Conservation (phyloP, 2,113 vertebrate species). For the Prietella phreatophila region DNA sequence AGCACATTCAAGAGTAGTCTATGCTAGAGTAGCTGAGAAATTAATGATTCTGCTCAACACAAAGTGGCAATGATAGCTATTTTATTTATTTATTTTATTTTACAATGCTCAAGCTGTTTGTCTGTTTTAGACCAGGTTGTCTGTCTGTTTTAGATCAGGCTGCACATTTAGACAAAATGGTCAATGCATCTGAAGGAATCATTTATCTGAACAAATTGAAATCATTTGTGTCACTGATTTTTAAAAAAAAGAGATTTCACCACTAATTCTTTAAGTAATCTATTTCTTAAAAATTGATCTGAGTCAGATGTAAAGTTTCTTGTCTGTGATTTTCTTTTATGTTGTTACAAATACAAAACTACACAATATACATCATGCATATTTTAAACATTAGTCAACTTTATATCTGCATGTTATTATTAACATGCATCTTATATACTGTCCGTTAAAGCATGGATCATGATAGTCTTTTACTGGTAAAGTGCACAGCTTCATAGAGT, state of each 20-base stretch:
- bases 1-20: background rate
- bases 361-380: background rate
- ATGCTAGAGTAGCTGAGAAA: background rate
- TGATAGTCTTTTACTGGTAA: conserved; percentile 7
- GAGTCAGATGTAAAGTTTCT: background rate
- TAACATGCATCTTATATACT: too few relatives aligned
- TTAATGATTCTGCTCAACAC: background rate
- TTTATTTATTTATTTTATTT: background rate
- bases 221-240: background rate
- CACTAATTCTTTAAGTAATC: background rate
- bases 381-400: background rate
- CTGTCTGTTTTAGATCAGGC: background rate
- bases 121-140: background rate
- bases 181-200: background rate
- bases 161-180: background rate
- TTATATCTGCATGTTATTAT: background rate
- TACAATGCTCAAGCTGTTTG: background rate
- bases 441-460: background rate
- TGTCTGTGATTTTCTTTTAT: background rate
- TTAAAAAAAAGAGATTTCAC: background rate
- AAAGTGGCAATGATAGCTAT: background rate
- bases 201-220: background rate
- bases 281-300: background rate
- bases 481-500: background rate
- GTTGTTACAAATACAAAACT: background rate